These are phyloP conservation scores for Gymnopithys bicolor DNA, from an alignment of 2,797 vertebrate species.

Conservation along the genomic window DNA sequence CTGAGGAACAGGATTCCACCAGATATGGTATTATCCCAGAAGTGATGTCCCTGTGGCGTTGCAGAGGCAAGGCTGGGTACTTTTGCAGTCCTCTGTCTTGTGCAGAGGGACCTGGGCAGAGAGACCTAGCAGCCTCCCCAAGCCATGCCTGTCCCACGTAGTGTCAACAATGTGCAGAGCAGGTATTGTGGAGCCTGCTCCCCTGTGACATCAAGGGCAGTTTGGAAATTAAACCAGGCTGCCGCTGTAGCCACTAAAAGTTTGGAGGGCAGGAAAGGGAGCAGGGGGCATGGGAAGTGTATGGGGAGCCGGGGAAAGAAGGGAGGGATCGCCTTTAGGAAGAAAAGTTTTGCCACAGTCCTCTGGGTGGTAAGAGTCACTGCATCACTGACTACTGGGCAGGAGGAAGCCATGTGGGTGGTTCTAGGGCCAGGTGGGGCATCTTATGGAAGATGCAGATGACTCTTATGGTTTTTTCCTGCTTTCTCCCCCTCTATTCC, in stretches of 20 bases:
- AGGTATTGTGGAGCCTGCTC: rapidly evolving
- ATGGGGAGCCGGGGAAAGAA: not conserved
- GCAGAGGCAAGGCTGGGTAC: not conserved
- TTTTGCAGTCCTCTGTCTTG: not conserved
- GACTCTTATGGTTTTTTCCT: not conserved
- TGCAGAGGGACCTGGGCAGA: not conserved
- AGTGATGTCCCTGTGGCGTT: not conserved
- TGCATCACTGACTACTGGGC: not conserved
- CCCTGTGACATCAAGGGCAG: not conserved
- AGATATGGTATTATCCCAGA: not conserved
- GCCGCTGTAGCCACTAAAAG: not conserved
- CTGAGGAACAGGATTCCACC: not conserved
- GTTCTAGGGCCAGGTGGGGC: no score
- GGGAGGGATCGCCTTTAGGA: not conserved
- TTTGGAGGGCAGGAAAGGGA: not conserved
- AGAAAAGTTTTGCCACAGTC: not conserved
- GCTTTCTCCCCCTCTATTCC: not conserved
- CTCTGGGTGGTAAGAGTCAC: rapidly evolving
- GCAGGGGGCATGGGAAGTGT: not conserved
- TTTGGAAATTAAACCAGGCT: not conserved
- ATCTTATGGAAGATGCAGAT: not conserved
- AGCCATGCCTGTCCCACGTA: not conserved
- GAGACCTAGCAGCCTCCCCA: not conserved
- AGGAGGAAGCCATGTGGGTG: not conserved
- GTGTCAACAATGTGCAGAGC: not conserved